A percentile compares a stretch with the other conserved stretches of the same genome.
These are phyloP conservation scores for Drosophila fuyamai DNA, from an alignment of 1,140 invertebrate species.

Conservation along the genomic window DNA sequence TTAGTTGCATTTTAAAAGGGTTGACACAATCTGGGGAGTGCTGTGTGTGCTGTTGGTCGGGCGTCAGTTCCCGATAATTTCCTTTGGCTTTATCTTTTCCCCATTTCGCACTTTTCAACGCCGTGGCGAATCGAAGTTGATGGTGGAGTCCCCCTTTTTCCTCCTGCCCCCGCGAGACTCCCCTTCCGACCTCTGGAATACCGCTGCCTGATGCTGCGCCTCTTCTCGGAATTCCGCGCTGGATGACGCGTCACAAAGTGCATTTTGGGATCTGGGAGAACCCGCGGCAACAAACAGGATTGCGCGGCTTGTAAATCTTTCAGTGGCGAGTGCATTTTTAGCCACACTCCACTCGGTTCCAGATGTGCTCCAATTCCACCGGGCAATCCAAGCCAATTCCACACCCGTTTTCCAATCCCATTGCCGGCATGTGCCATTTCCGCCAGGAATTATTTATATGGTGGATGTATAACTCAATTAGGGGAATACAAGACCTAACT, in stretches of 20 bases:
- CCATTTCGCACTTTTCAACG: conserved; percentile 47
- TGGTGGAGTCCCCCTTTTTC: conserved; percentile 6
- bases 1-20: conserved; percentile 12
- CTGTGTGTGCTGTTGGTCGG: conserved; percentile 22
- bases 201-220: conserved; percentile 64
- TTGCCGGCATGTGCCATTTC: conserved; percentile 44
- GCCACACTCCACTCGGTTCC: conserved; percentile 38
- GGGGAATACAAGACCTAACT: neutral
- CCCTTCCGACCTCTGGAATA: conserved; percentile 41
- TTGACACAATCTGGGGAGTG: conserved; percentile 47
- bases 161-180: neutral
- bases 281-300: conserved; percentile 27
- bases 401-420: conserved; percentile 30
- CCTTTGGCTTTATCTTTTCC: conserved; percentile 34
- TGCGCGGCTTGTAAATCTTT: conserved; percentile 67
- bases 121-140: conserved; percentile 37
- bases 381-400: conserved; percentile 16
- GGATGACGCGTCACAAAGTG: conserved; percentile 63
- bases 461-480: conserved; percentile 63
- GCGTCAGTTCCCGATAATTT: conserved; percentile 38
- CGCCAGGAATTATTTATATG: conserved; percentile 41
- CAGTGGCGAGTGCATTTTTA: conserved; percentile 44
- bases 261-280: conserved; percentile 4
- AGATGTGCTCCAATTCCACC: conserved; percentile 59
- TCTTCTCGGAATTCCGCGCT: conserved; percentile 66